phyloP scores from a whole-genome alignment of 2,888 invertebrate genomes.

The Caenorhabditis wallacei region DNA sequence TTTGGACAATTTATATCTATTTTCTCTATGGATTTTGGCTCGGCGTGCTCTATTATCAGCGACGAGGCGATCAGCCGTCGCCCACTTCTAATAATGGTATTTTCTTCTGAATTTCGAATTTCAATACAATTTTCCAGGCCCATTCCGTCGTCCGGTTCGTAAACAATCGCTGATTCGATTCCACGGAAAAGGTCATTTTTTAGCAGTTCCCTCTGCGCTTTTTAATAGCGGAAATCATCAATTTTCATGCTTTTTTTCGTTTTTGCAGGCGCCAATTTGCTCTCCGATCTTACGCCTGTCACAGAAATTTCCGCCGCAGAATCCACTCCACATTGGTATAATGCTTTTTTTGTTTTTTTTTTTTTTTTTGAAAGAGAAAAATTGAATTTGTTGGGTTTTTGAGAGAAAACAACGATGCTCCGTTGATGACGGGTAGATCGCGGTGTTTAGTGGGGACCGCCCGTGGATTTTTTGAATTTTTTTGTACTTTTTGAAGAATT shows the following conservation, averaged over 20 bases:
- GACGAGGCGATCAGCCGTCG: slow-evolving; percentile 44
- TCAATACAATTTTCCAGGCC: slow-evolving; percentile 20
- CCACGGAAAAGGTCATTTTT: slow-evolving; percentile 44
- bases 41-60: slow-evolving; percentile 51
- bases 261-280: slow-evolving; percentile 37
- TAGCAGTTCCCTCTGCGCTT: background rate
- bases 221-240: slow-evolving; percentile 57
- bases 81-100: slow-evolving; percentile 42
- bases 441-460: background rate
- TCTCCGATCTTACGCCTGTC: slow-evolving; percentile 35
- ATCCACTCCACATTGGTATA: slow-evolving; percentile 6
- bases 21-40: slow-evolving; percentile 52
- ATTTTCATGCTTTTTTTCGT: slow-evolving; percentile 34
- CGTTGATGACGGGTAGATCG: background rate
- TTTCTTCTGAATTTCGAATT: background rate
- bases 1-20: slow-evolving; percentile 50
- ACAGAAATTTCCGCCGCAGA: slow-evolving; percentile 13
- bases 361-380: background rate
- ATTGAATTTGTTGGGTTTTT: no score
- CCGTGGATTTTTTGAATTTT: no score
- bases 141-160: slow-evolving; percentile 48
- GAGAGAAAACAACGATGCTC: no score
- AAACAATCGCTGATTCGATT: slow-evolving; percentile 34
- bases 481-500: no score
- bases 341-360: background rate